Conservation (phyloP, 2,797 vertebrate genomes). For the Passerculus sandwichensis region DNA sequence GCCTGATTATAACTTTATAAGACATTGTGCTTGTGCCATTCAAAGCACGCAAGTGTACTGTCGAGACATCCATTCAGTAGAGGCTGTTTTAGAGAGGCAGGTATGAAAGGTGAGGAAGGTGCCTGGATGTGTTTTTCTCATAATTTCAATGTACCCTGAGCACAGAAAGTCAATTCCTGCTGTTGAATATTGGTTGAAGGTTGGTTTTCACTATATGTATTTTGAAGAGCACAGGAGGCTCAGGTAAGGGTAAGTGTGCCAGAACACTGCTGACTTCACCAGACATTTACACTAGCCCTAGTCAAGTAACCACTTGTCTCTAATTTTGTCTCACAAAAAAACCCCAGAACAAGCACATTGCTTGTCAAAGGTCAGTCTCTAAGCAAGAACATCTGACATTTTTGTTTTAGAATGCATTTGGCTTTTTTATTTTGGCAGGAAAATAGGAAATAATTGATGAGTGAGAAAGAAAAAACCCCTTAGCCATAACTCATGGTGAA, state of each 20-base stretch:
- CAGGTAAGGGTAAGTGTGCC: background rate
- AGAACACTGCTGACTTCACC: background rate
- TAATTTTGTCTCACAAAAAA: constrained; percentile 11
- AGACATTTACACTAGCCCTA: constrained; percentile 15
- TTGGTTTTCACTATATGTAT: background rate
- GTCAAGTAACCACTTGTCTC: constrained; percentile 20
- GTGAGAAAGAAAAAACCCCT: background rate
- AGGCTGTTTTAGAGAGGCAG: background rate
- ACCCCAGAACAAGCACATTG: background rate
- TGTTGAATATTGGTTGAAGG: background rate
- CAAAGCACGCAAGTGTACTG: background rate
- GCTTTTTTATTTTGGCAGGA: background rate
- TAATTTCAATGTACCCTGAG: background rate
- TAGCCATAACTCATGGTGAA: background rate
- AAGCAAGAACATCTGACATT: constrained; percentile 2
- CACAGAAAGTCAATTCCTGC: background rate
- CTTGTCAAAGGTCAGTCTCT: constrained; percentile 14
- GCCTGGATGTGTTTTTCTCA: constrained; percentile 19
- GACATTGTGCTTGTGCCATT: constrained; percentile 33
- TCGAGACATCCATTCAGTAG: background rate
- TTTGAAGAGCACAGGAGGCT: constrained; percentile 9
- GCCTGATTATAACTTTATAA: constrained; percentile 74
- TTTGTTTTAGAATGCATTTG: constrained; percentile 23
- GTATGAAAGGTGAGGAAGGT: constrained; percentile 4
- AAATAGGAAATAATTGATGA: constrained; percentile 49